These are phyloP conservation scores for Zygaena filipendulae DNA, from an alignment of 2,888 invertebrate species.

Conservation along the genomic window DNA sequence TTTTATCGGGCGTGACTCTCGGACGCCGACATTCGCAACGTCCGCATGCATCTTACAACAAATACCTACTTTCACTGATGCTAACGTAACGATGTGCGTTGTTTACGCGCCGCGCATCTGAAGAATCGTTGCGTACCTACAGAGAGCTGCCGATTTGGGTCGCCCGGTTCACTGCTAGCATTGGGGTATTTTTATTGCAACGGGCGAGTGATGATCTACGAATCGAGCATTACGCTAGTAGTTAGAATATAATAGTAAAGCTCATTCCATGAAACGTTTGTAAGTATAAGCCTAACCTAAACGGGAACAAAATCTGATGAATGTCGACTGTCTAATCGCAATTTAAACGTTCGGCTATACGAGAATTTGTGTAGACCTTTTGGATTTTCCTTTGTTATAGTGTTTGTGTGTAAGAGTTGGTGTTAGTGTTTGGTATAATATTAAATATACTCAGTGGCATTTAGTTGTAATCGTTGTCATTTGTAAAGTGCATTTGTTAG, in stretches of 20 bases:
- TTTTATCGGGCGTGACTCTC: slow-evolving; percentile 4
- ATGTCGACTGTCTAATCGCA: no score
- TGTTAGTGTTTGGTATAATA: no score
- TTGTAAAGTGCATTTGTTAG: slow-evolving; percentile 52
- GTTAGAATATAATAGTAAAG: slow-evolving; percentile 51
- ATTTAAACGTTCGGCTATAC: no score
- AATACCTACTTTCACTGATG: not conserved
- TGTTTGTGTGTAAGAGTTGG: no score
- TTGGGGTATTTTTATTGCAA: slow-evolving; percentile 65
- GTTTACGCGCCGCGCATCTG: slow-evolving; percentile 25
- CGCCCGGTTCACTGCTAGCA: slow-evolving; percentile 62
- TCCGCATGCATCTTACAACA: slow-evolving; percentile 4
- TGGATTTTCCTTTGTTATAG: no score
- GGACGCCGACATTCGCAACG: not conserved
- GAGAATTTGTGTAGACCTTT: no score
- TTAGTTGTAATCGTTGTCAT: slow-evolving; percentile 48
- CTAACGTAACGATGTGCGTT: slow-evolving; percentile 9
- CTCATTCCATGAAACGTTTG: slow-evolving; percentile 66
- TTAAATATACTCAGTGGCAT: no score
- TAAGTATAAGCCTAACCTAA: no score
- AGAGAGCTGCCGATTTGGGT: slow-evolving; percentile 52
- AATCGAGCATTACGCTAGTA: slow-evolving; percentile 44
- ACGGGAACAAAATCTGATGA: no score
- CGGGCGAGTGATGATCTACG: slow-evolving; percentile 54
- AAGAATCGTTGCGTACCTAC: not conserved